A percentile compares a stretch with the other conserved stretches of the same genome.
phyloP scores from a whole-genome alignment of 2,888 invertebrate genomes.

The Cheilosia soror region DNA sequence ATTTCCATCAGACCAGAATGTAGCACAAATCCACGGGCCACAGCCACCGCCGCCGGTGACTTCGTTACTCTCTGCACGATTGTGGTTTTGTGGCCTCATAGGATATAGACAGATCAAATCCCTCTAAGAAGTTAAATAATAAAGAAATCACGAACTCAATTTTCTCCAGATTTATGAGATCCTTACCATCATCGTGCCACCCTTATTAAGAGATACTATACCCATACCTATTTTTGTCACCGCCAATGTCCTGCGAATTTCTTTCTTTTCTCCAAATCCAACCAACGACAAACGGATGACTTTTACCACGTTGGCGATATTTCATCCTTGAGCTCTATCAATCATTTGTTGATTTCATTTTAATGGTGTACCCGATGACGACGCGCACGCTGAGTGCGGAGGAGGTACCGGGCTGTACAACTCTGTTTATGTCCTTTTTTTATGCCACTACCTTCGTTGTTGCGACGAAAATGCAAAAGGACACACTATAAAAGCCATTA shows the following conservation, averaged over 20 bases:
- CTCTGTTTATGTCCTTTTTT: neutral
- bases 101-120: conserved; percentile 63
- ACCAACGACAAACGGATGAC: conserved; percentile 5
- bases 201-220: conserved; percentile 43
- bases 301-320: conserved; percentile 44
- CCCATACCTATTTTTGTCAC: conserved; percentile 25
- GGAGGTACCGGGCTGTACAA: neutral
- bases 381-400: neutral
- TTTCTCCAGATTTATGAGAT: conserved; percentile 51
- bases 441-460: neutral
- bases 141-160: conserved; percentile 75
- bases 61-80: conserved; percentile 19
- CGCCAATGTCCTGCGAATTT: neutral
- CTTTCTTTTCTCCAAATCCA: conserved; percentile 4
- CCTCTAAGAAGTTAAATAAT: conserved; percentile 73
- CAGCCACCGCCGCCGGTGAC: neutral
- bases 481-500: conserved; percentile 56
- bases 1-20: no score
- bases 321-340: conserved; percentile 54
- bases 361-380: conserved; percentile 46
- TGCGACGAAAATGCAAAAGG: conserved; percentile 41
- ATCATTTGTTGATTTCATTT: conserved; percentile 71
- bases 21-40: no score
- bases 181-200: neutral
- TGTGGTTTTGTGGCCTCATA: conserved; percentile 54